Base-by-base conservation (phyloP, 64 coral and sea anemone genomes). In the Montipora efflorescens region DNA sequence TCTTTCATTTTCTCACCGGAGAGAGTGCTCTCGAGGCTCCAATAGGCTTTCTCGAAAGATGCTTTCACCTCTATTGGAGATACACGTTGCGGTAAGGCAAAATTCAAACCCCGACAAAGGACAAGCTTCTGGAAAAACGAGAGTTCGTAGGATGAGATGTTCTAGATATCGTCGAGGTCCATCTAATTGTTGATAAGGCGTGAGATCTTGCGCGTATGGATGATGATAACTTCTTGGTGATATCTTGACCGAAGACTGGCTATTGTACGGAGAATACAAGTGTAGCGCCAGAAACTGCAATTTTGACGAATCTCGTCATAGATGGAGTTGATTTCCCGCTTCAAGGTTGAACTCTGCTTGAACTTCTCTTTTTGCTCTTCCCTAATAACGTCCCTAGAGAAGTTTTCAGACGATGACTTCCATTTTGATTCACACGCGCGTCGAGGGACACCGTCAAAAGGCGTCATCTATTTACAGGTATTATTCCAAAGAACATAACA, bases 191-290 rank as follows among this genome's bases (percentile, higher is more conserved):
- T 72, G 48, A 88, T 51, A 49, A 88, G 67, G 43, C 67, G 61
- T n/a, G 69, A 71, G 68, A 88, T 75, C 68, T 88, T 88, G 48
- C 68, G 64, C 12, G 67, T 75, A 51, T 88, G 84, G 25, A n/a
- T 71, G 48, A 25, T 70, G 43, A 88, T 88, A 51, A 88, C 68
- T 88, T 88, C 84, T 73, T 49, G 64, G 84, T 88, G 61, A 18
- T 66, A 66, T 66, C 61, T 66, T 66, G 61, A 8, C 61, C 61
- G 0, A 66, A 12, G 61, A 88, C 47, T 88, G 22, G 69, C 48
- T 70, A 68, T 88, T 88, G 84, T 72, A 45, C 67, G 84, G 36
- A 87, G 84, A 87, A 87, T 87, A n/a, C 84, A 87, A 68, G 43
- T 51, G 68, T 87, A 87, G 84, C 62, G 36, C 47, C 75, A 5